These are phyloP conservation scores for Myotis vivesi DNA, from an alignment of 2,797 vertebrate species.

Conservation along the genomic window DNA sequence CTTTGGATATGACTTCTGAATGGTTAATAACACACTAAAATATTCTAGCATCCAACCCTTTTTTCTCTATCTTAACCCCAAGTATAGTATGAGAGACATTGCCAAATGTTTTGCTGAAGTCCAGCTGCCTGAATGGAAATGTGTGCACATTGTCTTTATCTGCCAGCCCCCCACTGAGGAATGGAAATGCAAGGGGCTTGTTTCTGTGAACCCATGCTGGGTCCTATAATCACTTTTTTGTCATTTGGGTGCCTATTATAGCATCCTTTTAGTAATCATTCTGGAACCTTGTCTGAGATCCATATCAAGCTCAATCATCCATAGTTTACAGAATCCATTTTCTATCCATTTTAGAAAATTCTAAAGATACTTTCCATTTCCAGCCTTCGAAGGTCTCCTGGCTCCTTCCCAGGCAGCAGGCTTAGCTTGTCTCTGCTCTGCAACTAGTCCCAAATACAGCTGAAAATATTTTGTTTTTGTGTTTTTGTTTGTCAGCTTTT, in stretches of 20 bases:
- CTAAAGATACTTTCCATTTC: constrained; percentile 29
- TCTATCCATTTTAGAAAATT: constrained; percentile 58
- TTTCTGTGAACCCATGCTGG: constrained; percentile 16
- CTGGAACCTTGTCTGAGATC: constrained; percentile 44
- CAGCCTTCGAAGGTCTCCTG: constrained; percentile 2
- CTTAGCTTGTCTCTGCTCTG: not conserved
- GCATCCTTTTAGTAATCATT: not conserved
- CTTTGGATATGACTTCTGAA: constrained; percentile 14
- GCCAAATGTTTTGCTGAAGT: constrained; percentile 16
- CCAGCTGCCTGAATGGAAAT: constrained; percentile 29
- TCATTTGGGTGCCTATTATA: constrained; percentile 39
- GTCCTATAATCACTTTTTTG: constrained; percentile 56
- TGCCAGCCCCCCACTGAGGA: constrained; percentile 15
- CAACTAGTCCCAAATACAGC: not conserved
- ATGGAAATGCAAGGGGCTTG: constrained; percentile 22
- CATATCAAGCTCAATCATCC: constrained; percentile 45
- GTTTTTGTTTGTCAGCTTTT: not conserved
- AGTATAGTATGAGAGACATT: not conserved
- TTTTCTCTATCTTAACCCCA: not conserved
- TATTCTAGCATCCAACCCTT: not conserved
- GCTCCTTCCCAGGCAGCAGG: not conserved
- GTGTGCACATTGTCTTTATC: constrained; percentile 16
- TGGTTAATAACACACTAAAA: constrained; percentile 29
- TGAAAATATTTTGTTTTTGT: not conserved
- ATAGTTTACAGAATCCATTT: constrained; percentile 55